Evolutionary conservation across 1,140 invertebrate species (phyloP).

Genomic region (Diploscapter pachys): DNA sequence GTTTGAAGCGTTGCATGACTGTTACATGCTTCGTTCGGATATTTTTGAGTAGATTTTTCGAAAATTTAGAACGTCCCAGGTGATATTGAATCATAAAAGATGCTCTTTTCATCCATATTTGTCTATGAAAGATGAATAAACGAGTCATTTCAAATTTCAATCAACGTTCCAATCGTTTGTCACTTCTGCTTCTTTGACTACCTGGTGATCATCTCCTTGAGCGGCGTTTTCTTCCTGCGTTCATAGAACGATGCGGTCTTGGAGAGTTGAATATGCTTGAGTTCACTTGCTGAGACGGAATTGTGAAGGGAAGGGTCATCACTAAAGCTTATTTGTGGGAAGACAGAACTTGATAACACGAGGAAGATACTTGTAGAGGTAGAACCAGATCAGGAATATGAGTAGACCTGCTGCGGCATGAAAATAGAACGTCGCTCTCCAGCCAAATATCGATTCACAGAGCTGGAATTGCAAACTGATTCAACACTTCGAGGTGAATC

Average conservation of each 20-base stretch:
- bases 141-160: too few relatives aligned
- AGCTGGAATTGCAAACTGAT: constrained; percentile 16
- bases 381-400: constrained; percentile 36
- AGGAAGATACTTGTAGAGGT: constrained; percentile 25
- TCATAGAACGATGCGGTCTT: constrained; percentile 10
- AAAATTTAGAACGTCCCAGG: too few relatives aligned
- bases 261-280: constrained; percentile 29
- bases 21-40: too few relatives aligned
- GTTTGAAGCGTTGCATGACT: neutral
- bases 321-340: constrained; percentile 1
- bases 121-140: constrained; percentile 3
- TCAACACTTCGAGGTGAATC: neutral
- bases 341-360: constrained; percentile 6
- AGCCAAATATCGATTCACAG: constrained; percentile 28
- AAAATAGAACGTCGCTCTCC: constrained; percentile 32
- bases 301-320: constrained; percentile 16
- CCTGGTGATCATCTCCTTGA: too few relatives aligned
- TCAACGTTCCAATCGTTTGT: too few relatives aligned
- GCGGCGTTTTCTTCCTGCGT: neutral
- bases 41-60: too few relatives aligned
- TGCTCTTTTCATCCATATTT: constrained; percentile 32
- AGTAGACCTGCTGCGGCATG: constrained; percentile 26
- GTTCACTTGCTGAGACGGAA: constrained; percentile 20
- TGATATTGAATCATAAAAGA: constrained; percentile 29
- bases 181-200: too few relatives aligned